phyloP scores from a whole-genome alignment of 2,888 invertebrate species.

The Drosophila pseudotakahashii region DNA sequence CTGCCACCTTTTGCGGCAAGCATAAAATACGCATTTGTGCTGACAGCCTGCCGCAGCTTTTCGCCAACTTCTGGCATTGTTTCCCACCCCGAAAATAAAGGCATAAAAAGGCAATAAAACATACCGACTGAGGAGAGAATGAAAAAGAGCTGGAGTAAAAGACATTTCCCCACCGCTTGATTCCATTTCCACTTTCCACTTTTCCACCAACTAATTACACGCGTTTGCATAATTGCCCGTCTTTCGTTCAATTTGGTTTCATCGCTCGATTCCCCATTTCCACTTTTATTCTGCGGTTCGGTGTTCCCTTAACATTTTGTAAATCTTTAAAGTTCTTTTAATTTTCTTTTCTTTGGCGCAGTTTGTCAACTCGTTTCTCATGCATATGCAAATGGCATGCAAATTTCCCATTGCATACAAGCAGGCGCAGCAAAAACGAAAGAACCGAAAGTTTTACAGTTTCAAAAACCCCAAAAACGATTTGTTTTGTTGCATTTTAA shows the following conservation, averaged over 20 bases:
- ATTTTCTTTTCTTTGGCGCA: conserved; percentile 2
- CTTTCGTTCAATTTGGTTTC: conserved; percentile 68
- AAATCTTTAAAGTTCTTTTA: conserved; percentile 63
- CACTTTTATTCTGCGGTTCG: conserved; percentile 16
- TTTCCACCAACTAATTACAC: conserved; percentile 66
- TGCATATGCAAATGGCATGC: conserved; percentile 77
- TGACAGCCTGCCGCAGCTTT: conserved; percentile 56
- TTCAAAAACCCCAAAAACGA: conserved; percentile 14
- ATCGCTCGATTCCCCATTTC: conserved; percentile 25
- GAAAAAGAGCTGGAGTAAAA: conserved; percentile 25
- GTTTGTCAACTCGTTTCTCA: conserved; percentile 47
- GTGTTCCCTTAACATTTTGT: conserved; percentile 29
- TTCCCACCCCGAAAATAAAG: conserved; percentile 64
- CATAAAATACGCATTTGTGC: conserved; percentile 76
- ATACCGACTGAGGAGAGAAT: conserved; percentile 43
- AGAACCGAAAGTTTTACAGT: conserved; percentile 19
- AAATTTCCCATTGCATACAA: conserved; percentile 65
- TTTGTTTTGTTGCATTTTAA: conserved; percentile 57
- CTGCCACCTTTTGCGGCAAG: conserved; percentile 73
- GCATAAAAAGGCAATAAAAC: conserved; percentile 76
- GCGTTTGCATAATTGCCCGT: conserved; percentile 75
- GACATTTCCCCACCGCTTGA: conserved; percentile 12
- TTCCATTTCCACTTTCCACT: conserved; percentile 8
- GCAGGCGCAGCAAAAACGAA: conserved; percentile 58
- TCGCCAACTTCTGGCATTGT: conserved; percentile 57